Conservation (phyloP, 1,140 invertebrate species). For the Cyphomyrmex costatus region DNA sequence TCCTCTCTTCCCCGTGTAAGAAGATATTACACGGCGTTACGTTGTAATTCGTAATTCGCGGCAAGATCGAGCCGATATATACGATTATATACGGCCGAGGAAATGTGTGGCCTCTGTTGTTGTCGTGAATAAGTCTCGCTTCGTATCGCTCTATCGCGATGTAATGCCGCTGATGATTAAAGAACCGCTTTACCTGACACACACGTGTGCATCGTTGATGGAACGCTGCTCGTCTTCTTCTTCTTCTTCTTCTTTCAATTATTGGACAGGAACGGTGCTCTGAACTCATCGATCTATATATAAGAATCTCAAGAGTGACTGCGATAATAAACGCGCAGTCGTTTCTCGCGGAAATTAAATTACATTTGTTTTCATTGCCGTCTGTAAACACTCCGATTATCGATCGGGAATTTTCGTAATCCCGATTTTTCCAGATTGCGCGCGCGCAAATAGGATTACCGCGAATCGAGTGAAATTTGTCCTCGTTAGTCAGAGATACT, state of each 20-base stretch:
- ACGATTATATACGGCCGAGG: not conserved
- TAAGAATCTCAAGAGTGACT: constrained; percentile 34
- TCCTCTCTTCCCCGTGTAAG: not conserved
- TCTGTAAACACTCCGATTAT: constrained; percentile 41
- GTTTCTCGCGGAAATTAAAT: constrained; percentile 57
- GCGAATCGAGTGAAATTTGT: constrained; percentile 16
- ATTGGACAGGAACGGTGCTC: not conserved
- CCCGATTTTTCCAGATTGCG: constrained; percentile 5
- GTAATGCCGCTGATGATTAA: constrained; percentile 58
- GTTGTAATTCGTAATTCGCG: constrained; percentile 30
- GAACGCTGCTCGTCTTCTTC: not conserved
- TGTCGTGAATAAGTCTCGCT: constrained; percentile 17
- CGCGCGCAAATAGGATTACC: constrained; percentile 48
- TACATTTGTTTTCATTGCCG: constrained; percentile 21
- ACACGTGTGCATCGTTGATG: not conserved
- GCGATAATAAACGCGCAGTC: constrained; percentile 6
- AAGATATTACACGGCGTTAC: constrained; percentile 27
- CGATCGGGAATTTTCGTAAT: constrained; percentile 27
- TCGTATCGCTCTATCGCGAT: constrained; percentile 29
- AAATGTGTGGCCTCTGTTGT: not conserved
- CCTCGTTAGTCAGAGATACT: not conserved
- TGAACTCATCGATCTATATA: constrained; percentile 5
- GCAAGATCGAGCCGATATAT: not conserved
- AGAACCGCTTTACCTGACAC: constrained; percentile 56
- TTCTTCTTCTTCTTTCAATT: too few species aligned